Evolutionary conservation across 2,888 invertebrate genomes (phyloP), one percentile per base, ranked within the genome.

Genomic region (Cordilura impudica): DNA sequence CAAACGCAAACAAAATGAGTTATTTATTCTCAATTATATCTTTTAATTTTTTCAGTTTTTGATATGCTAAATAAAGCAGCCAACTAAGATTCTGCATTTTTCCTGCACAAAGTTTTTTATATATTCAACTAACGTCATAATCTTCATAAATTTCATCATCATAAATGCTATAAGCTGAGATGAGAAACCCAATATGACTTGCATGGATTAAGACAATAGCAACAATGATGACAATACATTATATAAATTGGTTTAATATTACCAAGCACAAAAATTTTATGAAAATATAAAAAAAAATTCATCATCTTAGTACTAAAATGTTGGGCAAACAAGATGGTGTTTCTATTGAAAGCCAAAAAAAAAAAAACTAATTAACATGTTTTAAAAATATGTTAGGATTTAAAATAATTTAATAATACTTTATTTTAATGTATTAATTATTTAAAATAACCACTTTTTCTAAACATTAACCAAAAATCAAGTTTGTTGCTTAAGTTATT

Each of bases 181-280:
- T 67, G 60, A 61, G 71, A 71, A 79, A 79, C 43, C 69, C 19
- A 73, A 76, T 80, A 77, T 77, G 79, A 75, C 75, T 79, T 72
- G 72, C 63, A 56, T 16, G 45, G 75, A 67, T 61, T 75, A 71
- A 60, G 45, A 51, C 39, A 39, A 58, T 23, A 45, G 14, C 45
- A 47, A 60, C 39, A 71, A 79, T 58, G 77, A 76, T 77, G 69
- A 67, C 79, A 75, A 70, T 71, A 67, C 70, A 43, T 67, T 19
- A 67, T 54, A 72, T 67, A 29, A 71, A 45, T 75, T 53, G 79
- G 71, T 79, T 71, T 79, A 63, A 79, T 75, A 63, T 79, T 79
- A 75, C 75, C 51, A 19, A 21, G 53, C 31, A 18, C 14, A 31
- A 47, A 69, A 8, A 21, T 54, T 23, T 47, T 21, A 21, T n/a